phyloP scores from a whole-genome alignment of 2,797 vertebrate species.

The Lithobates pipiens region DNA sequence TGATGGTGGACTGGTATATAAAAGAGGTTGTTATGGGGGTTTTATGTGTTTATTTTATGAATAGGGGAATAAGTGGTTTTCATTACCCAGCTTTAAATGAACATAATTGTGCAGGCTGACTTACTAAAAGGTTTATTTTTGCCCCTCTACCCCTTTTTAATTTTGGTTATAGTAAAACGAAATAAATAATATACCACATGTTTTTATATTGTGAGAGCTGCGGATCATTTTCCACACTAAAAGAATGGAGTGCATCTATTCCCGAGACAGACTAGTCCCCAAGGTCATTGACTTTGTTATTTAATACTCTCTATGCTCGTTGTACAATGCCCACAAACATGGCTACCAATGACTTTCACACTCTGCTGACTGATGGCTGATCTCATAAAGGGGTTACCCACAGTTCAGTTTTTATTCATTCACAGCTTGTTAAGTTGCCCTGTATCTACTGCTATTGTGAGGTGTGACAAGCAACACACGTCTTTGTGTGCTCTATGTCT shows the following conservation, averaged over 20 bases:
- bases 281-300: neutral
- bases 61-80: no score
- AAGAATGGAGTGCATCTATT: neutral
- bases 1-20: no score
- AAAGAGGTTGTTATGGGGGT: neutral
- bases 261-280: neutral
- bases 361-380: conserved; percentile 15
- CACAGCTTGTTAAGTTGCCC: neutral
- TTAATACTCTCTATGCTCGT: conserved; percentile 8
- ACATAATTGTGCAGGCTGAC: no score
- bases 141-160: no score
- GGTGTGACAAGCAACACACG: conserved; percentile 9
- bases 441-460: neutral
- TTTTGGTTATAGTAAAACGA: neutral
- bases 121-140: neutral
- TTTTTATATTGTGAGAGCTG: neutral
- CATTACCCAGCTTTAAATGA: no score
- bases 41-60: no score
- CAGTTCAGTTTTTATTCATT: conserved; percentile 25
- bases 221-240: neutral
- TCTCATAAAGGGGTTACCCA: conserved; percentile 17
- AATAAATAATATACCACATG: neutral
- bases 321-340: conserved; percentile 11
- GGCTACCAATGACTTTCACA: conserved; percentile 16
- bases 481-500: neutral